Conservation (phyloP, 30 jellyfish, hydroid and myxozoan genomes). For the Phacellophora camtschatica region DNA sequence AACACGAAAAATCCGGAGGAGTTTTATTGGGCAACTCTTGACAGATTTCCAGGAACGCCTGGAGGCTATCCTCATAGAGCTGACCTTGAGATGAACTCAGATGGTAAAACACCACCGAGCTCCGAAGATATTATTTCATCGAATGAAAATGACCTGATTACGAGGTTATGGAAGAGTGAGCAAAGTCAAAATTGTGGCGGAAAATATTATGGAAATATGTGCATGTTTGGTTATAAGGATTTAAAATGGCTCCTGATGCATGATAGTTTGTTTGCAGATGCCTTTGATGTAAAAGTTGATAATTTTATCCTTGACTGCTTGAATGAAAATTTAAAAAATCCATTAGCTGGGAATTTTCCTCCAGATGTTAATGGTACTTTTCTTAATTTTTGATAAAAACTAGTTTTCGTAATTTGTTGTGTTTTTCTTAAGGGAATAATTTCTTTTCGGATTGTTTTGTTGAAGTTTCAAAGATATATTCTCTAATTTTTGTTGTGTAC, state of each 20-base stretch:
- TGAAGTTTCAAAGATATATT: too few relatives aligned
- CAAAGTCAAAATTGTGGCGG: slow-evolving; percentile 73
- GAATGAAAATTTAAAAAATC: slow-evolving; percentile 60
- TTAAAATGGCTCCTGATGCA: slow-evolving; percentile 89
- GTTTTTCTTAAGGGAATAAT: too few relatives aligned
- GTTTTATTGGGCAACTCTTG: slow-evolving; percentile 88
- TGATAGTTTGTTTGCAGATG: slow-evolving; percentile 80
- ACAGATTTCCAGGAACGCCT: slow-evolving; percentile 83
- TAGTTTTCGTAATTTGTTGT: too few relatives aligned
- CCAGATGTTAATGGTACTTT: background rate
- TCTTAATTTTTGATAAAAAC: too few relatives aligned
- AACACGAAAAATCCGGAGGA: slow-evolving; percentile 96
- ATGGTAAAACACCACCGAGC: background rate
- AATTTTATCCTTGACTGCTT: slow-evolving; percentile 79
- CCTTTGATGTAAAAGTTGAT: slow-evolving; percentile 89
- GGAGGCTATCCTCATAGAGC: slow-evolving; percentile 76
- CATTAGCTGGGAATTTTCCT: slow-evolving; percentile 56
- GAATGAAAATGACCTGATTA: slow-evolving; percentile 58
- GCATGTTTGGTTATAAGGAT: slow-evolving; percentile 76
- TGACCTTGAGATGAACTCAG: background rate
- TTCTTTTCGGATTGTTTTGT: too few relatives aligned
- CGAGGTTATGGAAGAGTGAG: slow-evolving; percentile 68
- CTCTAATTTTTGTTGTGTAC: too few relatives aligned
- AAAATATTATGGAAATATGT: slow-evolving; percentile 60
- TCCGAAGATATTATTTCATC: slow-evolving; percentile 32